phyloP scores from a whole-genome alignment of 2,113 vertebrate genomes.

The Calcarius ornatus region DNA sequence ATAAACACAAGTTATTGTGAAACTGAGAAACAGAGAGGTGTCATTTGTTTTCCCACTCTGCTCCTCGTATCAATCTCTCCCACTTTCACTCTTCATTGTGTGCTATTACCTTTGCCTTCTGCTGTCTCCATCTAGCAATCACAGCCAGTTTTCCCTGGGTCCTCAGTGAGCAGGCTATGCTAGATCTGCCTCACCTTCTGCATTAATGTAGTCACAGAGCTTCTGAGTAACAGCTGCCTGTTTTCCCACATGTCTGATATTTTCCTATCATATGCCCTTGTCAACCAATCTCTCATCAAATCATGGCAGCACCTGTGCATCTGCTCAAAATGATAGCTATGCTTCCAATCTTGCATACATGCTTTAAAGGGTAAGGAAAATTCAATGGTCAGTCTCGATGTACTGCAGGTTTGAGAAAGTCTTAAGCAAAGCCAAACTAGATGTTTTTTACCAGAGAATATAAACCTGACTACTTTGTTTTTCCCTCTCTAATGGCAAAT shows the following conservation, averaged over 20 bases:
- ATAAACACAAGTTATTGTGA: background rate
- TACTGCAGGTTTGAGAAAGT: background rate
- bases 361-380: background rate
- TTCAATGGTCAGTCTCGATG: accelerated
- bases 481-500: background rate
- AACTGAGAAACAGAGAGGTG: background rate
- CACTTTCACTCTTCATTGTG: background rate
- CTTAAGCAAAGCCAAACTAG: background rate
- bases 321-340: background rate
- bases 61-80: background rate
- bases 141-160: background rate
- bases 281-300: background rate
- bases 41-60: background rate
- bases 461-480: background rate
- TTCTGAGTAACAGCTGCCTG: background rate
- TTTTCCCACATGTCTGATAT: background rate
- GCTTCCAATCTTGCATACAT: accelerated
- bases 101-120: background rate
- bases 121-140: background rate
- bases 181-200: background rate
- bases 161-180: background rate
- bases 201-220: background rate
- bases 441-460: background rate
- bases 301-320: accelerated
- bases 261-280: background rate